Evolutionary conservation across 2,797 vertebrate species (phyloP), one percentile per base, ranked within the genome.

Genomic region (Florisuga fusca): DNA sequence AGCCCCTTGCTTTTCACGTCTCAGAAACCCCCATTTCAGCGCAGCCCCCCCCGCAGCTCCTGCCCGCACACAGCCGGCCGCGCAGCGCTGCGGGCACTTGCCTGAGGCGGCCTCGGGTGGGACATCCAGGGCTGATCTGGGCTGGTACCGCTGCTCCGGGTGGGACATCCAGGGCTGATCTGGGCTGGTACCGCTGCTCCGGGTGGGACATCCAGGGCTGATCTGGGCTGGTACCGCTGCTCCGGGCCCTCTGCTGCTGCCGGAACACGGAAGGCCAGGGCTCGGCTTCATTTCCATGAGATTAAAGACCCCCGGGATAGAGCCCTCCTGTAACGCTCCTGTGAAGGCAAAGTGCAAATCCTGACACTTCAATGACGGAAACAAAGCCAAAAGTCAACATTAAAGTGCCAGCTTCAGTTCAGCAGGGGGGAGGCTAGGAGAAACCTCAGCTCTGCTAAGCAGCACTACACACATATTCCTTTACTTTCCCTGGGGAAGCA

Each of bases 341-440:
- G 87, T 75, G 83, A 84, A 86, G 87, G 12, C 38, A 92, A 41
- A 79, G 97, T 96, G 97, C 91, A 89, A 94, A 45, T 62, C 34
- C 87, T 97, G 93, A 97, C 97, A 93, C 97, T 84, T 83, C 4
- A 9, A 50, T 46, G 91, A 95, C 94, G 46, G 36, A 76, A 74
- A 82, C 80, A 87, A 85, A 77, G 69, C 84, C 38, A 53, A 41
- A 15, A 79, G 92, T 91, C 96, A 76, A 93, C 96, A 95, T 10
- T 59, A 1, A 85, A 29, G 63, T 94, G 97, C 93, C 83, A 98
- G 50, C 13, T 41, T 14, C 38, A 41, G 16, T 45, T 45, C 19
- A 45, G 43, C 19, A 46, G 46, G 5, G 15, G 8, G 11, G 38
- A 27, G 36, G 34, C 15, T 25, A 50, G 50, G 81, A 85, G n/a